phyloP scores from a whole-genome alignment of 2,113 vertebrate genomes.

The Oncorhynchus kisutch region DNA sequence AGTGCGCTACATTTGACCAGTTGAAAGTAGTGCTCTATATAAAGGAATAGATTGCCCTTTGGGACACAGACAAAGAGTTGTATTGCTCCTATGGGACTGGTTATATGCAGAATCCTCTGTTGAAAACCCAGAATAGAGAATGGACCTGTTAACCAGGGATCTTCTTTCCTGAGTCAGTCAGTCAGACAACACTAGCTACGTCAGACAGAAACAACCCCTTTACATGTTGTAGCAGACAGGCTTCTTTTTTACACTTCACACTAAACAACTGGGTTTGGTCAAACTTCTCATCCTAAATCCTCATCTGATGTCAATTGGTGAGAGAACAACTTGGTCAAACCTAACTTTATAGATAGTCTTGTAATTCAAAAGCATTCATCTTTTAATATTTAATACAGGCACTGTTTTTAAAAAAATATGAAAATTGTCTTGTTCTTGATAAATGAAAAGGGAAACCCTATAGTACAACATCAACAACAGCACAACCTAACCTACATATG shows the following conservation, averaged over 20 bases:
- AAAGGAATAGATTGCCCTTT: background rate
- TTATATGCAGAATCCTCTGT: too few species aligned
- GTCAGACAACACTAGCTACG: background rate
- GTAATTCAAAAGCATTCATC: too few species aligned
- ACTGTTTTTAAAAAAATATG: constrained; percentile 1
- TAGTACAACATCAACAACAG: constrained; percentile 51
- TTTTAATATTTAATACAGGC: constrained; percentile 37
- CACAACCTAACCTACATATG: constrained; percentile 52
- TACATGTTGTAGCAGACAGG: background rate
- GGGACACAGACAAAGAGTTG: background rate
- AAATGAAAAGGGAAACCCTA: constrained; percentile 53
- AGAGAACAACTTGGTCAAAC: background rate
- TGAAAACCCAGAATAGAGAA: background rate
- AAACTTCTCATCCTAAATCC: background rate
- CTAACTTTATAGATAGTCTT: constrained; percentile 15
- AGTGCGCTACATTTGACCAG: too few species aligned
- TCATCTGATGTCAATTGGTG: background rate
- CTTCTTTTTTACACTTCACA: too few species aligned
- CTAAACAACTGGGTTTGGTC: constrained; percentile 3
- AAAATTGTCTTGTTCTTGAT: constrained; percentile 6
- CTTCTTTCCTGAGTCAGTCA: background rate
- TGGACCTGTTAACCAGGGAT: background rate
- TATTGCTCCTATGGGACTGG: background rate
- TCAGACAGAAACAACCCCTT: background rate
- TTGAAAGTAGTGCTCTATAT: too few species aligned